phyloP scores from a whole-genome alignment of 2,113 vertebrate species.

The Anthoscopus minutus region DNA sequence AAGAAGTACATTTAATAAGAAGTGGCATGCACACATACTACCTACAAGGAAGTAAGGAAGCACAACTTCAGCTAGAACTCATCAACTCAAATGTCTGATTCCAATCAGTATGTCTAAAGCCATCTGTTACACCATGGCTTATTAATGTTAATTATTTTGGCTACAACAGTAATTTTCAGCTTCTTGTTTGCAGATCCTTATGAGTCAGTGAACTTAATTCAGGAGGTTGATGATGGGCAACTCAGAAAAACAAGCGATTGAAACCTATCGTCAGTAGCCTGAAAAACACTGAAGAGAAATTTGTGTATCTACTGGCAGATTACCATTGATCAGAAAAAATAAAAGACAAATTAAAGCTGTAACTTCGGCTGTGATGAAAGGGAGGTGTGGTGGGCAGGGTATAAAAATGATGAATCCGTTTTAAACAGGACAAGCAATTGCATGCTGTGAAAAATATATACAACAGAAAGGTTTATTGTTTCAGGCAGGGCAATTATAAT shows the following conservation, averaged over 20 bases:
- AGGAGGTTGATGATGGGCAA: neutral
- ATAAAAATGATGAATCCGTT: constrained; percentile 29
- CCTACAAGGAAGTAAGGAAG: neutral
- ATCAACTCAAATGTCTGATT: constrained; percentile 33
- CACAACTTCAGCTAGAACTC: constrained; percentile 10
- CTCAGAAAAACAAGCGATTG: neutral
- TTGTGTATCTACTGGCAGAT: neutral
- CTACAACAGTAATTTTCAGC: neutral
- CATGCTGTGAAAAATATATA: constrained; percentile 41
- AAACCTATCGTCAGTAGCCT: neutral
- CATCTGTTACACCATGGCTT: neutral
- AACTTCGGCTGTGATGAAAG: constrained; percentile 10
- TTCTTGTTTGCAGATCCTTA: neutral
- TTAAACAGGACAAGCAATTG: constrained; percentile 15
- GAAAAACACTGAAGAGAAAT: neutral
- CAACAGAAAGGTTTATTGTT: constrained; percentile 38
- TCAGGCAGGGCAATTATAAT: constrained; percentile 23
- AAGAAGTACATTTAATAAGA: neutral
- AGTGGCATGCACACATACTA: neutral
- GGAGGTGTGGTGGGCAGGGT: neutral
- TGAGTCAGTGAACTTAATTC: neutral
- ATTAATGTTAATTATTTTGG: constrained; percentile 44
- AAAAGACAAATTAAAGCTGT: constrained; percentile 18
- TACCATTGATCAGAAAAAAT: constrained; percentile 27
- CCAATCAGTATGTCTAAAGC: constrained; percentile 11